Evolutionary conservation across 2,113 vertebrate species (phyloP).

Genomic region (Megaceryle torquata): DNA sequence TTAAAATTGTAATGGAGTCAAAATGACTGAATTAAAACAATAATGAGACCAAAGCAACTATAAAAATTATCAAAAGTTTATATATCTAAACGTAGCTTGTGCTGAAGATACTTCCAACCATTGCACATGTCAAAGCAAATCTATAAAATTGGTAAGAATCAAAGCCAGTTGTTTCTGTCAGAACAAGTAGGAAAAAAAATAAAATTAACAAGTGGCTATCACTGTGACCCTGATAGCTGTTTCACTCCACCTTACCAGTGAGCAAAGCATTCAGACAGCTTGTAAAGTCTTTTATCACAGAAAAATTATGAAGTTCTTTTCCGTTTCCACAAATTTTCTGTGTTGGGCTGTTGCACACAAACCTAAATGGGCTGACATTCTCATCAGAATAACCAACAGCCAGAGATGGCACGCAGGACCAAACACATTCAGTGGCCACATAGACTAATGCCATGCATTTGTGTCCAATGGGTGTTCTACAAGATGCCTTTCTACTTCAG

Average conservation of each 20-base stretch:
- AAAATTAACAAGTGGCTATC: neutral
- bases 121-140: neutral
- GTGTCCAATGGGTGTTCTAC: conserved; percentile 39
- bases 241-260: neutral
- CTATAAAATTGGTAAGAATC: neutral
- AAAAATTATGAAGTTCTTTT: neutral
- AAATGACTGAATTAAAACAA: conserved; percentile 5
- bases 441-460: conserved; percentile 15
- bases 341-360: neutral
- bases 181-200: neutral
- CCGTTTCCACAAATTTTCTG: neutral
- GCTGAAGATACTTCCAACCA: neutral
- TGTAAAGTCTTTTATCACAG: neutral
- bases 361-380: neutral
- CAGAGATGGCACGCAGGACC: neutral
- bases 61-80: conserved; percentile 5
- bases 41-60: neutral
- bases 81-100: conserved; percentile 26
- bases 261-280: neutral
- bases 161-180: conserved; percentile 4
- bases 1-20: neutral
- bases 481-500: conserved; percentile 56
- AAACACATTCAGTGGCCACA: neutral
- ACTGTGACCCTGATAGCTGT: neutral
- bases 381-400: neutral